Evolutionary conservation across 2,113 vertebrate genomes (phyloP).

Genomic region (Physeter macrocephalus): DNA sequence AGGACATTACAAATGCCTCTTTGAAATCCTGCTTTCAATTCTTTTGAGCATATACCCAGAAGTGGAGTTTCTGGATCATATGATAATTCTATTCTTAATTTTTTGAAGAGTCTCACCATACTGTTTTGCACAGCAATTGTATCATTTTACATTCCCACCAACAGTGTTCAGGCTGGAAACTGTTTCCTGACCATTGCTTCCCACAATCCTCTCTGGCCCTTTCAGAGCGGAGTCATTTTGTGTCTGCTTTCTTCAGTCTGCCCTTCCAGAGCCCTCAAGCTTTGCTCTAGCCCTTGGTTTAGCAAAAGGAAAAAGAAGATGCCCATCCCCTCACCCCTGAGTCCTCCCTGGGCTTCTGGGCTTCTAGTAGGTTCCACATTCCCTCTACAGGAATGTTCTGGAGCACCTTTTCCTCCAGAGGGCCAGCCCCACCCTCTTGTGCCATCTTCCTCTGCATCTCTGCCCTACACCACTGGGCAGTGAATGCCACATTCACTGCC

Average conservation of each 20-base stretch:
- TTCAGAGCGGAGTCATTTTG: neutral
- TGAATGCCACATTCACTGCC: rapidly evolving
- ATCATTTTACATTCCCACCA: neutral
- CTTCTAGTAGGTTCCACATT: no score
- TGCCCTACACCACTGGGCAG: neutral
- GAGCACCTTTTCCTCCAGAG: neutral
- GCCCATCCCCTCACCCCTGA: rapidly evolving
- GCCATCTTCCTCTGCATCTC: neutral
- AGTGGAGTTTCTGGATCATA: neutral
- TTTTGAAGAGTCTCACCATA: neutral
- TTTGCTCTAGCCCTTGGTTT: neutral
- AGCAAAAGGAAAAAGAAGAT: neutral
- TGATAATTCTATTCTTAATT: neutral
- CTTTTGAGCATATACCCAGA: neutral
- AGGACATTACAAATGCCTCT: neutral
- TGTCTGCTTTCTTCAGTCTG: neutral
- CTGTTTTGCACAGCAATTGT: neutral
- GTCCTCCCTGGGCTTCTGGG: neutral
- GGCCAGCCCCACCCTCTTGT: no score
- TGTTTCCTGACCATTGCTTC: neutral
- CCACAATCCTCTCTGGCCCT: neutral
- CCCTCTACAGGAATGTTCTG: neutral
- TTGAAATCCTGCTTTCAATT: neutral
- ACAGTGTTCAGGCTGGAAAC: neutral
- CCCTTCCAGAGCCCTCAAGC: neutral